Evolutionary conservation across 2,113 vertebrate genomes (phyloP), one percentile per base, ranked within the genome.

Genomic region (Heterotilapia buettikoferi): DNA sequence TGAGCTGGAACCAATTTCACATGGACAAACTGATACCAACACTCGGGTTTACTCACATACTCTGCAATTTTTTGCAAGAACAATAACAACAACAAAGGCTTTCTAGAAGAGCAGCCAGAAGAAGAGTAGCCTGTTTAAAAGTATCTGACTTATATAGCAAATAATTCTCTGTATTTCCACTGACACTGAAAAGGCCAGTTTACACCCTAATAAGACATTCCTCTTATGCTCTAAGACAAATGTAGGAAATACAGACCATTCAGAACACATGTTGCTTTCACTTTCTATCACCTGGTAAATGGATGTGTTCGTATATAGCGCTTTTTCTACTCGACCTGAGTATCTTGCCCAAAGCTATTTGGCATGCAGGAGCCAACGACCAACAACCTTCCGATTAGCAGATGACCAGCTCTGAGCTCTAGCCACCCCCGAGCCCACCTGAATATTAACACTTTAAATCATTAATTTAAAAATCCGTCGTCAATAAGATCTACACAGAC

Each of bases 401-500:
- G 59, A 36, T 36, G 9, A 63, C 59, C 16, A 63, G 59, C 59
- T 63, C 59, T 63, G 59, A 0, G 31, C 31, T 36, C 31, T 19
- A 63, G 59, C 59, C 59, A 33, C 9, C 59, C 29, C 59, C 29
- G 1, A 63, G 19, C 9, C 59, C 29, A 33, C 29, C 1, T n/a
- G 61, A 66, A 36, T n/a, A 66, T 19, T 12, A n/a, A 0, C 29
- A 66, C 19, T 0, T 0, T 7, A 66, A 66, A 36, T 66, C 61
- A 36, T 66, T 66, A 0, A 66, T 36, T 0, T 66, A 36, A 66
- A 66, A 36, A 36, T n/a, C 0, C 0, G 0, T n/a, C 2, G 1
- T 63, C 31, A 66, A 36, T 36, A 36, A 66, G 31, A 12, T n/a
- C 31, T 0, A 66, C 10, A 2, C 31, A 3, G 31, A 66, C 4